Conservation (phyloP, 2,888 invertebrate genomes). For the Sarcophaga rosellei region DNA sequence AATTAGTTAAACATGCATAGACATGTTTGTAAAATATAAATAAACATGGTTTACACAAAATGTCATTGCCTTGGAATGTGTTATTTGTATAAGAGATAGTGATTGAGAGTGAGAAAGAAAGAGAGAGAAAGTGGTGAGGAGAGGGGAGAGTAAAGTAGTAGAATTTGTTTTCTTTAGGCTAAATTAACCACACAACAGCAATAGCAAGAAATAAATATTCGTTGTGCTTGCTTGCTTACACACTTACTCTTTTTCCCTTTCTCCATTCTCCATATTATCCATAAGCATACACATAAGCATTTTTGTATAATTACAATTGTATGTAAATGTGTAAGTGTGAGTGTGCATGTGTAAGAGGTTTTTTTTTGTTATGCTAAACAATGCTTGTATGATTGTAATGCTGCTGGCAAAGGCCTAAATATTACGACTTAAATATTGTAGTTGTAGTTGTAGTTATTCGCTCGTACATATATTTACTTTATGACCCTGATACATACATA, state of each 20-base stretch:
- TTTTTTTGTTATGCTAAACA: slow-evolving; percentile 20
- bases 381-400: slow-evolving; percentile 34
- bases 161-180: background rate
- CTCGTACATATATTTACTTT: background rate
- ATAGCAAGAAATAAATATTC: slow-evolving; percentile 13
- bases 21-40: slow-evolving; percentile 23
- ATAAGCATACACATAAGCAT: background rate
- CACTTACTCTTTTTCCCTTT: too few species aligned
- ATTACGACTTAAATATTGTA: slow-evolving; percentile 6
- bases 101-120: too few species aligned
- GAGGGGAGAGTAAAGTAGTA: slow-evolving; percentile 24
- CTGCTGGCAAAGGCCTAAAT: slow-evolving; percentile 15
- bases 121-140: slow-evolving; percentile 5
- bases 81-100: background rate
- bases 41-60: slow-evolving; percentile 9
- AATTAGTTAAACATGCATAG: background rate
- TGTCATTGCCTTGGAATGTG: background rate
- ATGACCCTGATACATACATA: background rate
- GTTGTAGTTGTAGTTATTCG: background rate
- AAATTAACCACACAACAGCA: background rate
- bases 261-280: too few species aligned
- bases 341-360: background rate
- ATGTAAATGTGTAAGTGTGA: slow-evolving; percentile 3
- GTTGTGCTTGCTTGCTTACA: too few species aligned
- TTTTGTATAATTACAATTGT: slow-evolving; percentile 46